Evolutionary conservation across 2,888 invertebrate genomes (phyloP).

Genomic region (Fragum fragum): DNA sequence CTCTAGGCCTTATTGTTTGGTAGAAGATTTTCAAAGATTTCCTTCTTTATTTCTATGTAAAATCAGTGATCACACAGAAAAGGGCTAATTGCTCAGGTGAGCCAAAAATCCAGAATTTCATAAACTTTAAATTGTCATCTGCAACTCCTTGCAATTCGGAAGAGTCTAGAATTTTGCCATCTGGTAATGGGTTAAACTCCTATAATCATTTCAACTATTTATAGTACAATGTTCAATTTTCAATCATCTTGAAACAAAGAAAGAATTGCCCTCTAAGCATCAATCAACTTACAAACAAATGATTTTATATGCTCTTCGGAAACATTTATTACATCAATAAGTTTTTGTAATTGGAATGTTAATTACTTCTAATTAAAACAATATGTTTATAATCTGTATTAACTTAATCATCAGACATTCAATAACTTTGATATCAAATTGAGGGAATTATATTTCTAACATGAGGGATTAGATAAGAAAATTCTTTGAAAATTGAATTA

Average conservation of each 20-base stretch:
- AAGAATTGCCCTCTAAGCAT: background rate
- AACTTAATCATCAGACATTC: background rate
- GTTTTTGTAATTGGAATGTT: background rate
- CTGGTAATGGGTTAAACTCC: too few species aligned
- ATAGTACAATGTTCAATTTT: too few species aligned
- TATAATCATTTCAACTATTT: too few species aligned
- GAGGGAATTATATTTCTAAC: background rate
- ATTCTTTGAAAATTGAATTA: background rate
- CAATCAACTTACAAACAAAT: background rate
- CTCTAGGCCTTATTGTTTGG: too few species aligned
- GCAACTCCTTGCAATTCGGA: too few species aligned
- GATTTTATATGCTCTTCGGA: background rate
- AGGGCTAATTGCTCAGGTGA: too few species aligned
- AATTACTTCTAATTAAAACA: background rate
- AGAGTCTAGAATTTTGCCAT: too few species aligned
- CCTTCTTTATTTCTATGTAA: too few species aligned
- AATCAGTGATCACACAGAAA: too few species aligned
- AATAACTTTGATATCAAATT: constrained; percentile 2
- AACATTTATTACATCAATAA: background rate
- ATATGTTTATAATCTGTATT: background rate
- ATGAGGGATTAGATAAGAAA: background rate
- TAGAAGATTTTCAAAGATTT: too few species aligned
- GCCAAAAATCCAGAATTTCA: too few species aligned
- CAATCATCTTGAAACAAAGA: background rate
- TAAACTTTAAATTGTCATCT: too few species aligned